Base-by-base conservation (phyloP, 92 coral and sea anemone genomes). In the Porites evermanni region DNA sequence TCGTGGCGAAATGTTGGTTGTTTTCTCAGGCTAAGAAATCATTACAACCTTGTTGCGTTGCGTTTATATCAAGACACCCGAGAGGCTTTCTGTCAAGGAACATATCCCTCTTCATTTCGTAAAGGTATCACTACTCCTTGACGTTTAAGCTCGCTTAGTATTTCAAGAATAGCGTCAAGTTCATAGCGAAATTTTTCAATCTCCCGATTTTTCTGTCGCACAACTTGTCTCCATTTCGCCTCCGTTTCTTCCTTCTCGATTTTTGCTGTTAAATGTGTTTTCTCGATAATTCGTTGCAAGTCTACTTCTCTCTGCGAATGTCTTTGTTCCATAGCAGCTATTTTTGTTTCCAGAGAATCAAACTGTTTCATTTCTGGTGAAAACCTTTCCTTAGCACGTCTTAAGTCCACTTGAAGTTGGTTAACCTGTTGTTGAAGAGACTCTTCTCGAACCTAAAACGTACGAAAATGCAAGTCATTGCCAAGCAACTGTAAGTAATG, bases 331-430 rank as follows among this genome's bases (percentile, higher is more conserved):
- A 97, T 92, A 18, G 94, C 97, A 69, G 83, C 67, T 50, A 97
- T 92, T 81, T 97, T 97, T 70, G 95, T 91, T 60, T 97, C 95
- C 2, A 97, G 84, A 11, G 91, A 85, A 79, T 95, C 96, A 73
- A 95, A 97, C 76, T 97, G 98, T 59, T 94, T 89, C 99, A 97
- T 97, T 80, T 97, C 98, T 1, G 98, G 99, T 1, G 98, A 85
- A 67, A 93, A 93, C 54, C 83, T 91, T 75, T 95, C 94, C 82
- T 92, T 97, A 10, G 99, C 98, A 50, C 83, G 91, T 53, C 81
- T 84, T 13, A 97, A 87, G 19, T 97, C 98, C 20, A 81, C 76
- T 19, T 90, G 92, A 12, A 97, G 93, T 50, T 93, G 95, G 53
- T 54, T 76, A 66, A 95, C 88, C 87, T 95, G 97, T 73, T 97